A percentile compares a stretch with the other conserved stretches of the same genome.
Conservation (phyloP, 2,113 vertebrate species). For the Oophaga pumilio region DNA sequence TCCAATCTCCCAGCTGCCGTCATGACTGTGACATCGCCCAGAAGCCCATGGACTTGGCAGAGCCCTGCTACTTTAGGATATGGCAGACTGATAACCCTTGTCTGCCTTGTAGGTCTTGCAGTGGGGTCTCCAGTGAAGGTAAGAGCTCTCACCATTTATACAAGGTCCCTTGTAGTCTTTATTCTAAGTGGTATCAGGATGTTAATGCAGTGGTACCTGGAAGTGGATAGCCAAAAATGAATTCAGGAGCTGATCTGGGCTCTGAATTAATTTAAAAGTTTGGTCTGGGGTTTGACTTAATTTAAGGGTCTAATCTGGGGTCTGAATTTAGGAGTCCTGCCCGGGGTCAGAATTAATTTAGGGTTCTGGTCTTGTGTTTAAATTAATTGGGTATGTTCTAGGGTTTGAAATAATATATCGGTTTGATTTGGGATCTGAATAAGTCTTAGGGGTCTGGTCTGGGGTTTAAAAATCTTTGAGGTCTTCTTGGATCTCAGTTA, state of each 20-base stretch:
- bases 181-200: neutral
- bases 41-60: neutral
- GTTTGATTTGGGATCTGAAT: neutral
- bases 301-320: neutral
- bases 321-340: neutral
- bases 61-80: neutral
- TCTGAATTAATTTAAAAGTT: neutral
- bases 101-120: neutral
- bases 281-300: neutral
- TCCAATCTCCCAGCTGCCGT: neutral
- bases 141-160: neutral
- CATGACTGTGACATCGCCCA: slow-evolving; percentile 22
- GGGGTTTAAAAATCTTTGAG: neutral
- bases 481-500: neutral
- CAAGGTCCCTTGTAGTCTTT: neutral
- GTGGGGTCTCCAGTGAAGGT: neutral
- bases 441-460: neutral
- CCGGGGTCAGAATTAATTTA: neutral
- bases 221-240: neutral
- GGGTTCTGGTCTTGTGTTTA: neutral
- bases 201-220: too few relatives aligned
- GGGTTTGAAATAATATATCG: neutral
- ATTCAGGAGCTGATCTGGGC: neutral
- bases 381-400: neutral
- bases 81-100: neutral